phyloP scores from a whole-genome alignment of 2,113 vertebrate species.

The Platysteira castanea region DNA sequence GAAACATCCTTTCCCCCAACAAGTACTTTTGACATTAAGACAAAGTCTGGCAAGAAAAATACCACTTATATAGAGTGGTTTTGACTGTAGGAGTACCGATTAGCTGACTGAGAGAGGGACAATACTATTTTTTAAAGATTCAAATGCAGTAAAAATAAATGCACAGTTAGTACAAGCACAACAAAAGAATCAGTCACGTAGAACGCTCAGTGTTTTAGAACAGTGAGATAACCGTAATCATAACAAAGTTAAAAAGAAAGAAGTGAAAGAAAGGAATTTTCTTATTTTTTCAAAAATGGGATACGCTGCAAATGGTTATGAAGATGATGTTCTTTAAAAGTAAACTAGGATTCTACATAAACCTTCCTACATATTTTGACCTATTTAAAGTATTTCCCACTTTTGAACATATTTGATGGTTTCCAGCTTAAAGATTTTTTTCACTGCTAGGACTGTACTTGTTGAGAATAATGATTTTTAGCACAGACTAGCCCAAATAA shows the following conservation, averaged over 20 bases:
- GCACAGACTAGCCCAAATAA: neutral
- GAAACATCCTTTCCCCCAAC: neutral
- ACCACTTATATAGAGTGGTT: neutral
- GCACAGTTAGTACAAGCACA: neutral
- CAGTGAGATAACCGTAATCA: conserved; percentile 34
- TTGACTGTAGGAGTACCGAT: conserved; percentile 9
- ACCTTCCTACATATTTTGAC: neutral
- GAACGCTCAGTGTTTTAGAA: conserved; percentile 38
- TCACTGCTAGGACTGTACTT: neutral
- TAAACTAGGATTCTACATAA: neutral
- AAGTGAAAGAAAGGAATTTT: conserved; percentile 30
- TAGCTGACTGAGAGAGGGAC: conserved; percentile 8
- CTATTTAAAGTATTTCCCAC: neutral
- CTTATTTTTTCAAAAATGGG: neutral
- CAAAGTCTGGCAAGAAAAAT: neutral
- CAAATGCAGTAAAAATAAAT: conserved; percentile 24
- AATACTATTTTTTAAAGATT: neutral
- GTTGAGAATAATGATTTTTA: neutral
- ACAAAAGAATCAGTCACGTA: conserved; percentile 11
- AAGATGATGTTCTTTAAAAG: neutral
- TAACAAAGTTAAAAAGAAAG: conserved; percentile 29
- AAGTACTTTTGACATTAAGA: conserved; percentile 21
- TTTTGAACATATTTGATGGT: neutral
- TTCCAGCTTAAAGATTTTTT: neutral
- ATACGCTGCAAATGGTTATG: neutral